Conservation (phyloP, 2,888 invertebrate genomes). For the Tridacna gigas region DNA sequence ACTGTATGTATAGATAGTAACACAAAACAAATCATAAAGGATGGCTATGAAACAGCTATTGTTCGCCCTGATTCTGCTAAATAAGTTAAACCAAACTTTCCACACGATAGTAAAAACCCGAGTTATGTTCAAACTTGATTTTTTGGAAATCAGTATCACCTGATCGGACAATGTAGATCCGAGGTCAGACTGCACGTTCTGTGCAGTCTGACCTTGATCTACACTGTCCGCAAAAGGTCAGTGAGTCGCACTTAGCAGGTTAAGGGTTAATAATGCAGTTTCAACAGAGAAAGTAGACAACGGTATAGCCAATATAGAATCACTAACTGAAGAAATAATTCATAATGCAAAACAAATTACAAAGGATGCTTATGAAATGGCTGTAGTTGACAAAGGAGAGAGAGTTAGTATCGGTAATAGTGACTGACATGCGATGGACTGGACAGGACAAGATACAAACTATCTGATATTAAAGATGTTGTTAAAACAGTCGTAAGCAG, state of each 20-base stretch:
- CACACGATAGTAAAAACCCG: too few relatives aligned
- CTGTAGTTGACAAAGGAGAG: background rate
- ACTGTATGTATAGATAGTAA: background rate
- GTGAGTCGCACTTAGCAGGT: background rate
- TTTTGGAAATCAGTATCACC: too few relatives aligned
- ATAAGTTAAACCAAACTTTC: too few relatives aligned
- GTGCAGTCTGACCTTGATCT: too few relatives aligned
- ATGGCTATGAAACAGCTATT: conserved; percentile 14
- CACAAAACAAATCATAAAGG: background rate
- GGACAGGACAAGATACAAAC: background rate
- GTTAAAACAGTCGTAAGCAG: too few relatives aligned
- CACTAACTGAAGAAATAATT: background rate
- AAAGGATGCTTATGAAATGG: background rate
- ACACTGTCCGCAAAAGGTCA: too few relatives aligned
- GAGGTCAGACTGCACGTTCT: too few relatives aligned
- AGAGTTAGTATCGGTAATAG: background rate
- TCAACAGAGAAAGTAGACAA: background rate
- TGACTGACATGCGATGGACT: too few relatives aligned
- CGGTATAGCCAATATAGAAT: background rate
- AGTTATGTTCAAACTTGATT: too few relatives aligned
- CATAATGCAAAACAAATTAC: background rate
- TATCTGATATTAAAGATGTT: background rate
- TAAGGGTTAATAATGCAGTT: background rate
- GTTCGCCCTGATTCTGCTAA: too few relatives aligned
- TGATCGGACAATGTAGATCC: too few relatives aligned